A percentile compares a stretch with the other conserved stretches of the same genome.
Evolutionary conservation across 2,797 vertebrate genomes (phyloP).

Genomic region (Chromobotia macracanthus): DNA sequence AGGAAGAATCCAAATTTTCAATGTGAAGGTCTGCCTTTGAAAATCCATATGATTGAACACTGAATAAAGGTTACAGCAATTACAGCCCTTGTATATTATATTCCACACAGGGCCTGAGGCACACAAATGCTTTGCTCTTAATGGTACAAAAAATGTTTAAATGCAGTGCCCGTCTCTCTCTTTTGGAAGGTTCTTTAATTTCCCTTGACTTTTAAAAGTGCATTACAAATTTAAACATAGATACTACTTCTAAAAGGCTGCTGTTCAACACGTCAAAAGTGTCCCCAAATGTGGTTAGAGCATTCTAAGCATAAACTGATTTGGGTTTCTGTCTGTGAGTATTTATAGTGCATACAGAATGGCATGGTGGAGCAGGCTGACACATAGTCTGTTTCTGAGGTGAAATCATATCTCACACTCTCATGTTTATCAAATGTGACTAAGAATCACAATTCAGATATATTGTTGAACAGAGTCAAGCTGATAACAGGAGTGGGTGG

Average conservation of each 20-base stretch:
- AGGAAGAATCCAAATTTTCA: too few relatives aligned
- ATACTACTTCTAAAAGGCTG: not conserved
- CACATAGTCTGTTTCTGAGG: slow-evolving; percentile 20
- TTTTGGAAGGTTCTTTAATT: not conserved
- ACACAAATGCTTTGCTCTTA: not conserved
- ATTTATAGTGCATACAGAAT: slow-evolving; percentile 42
- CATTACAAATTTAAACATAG: slow-evolving; percentile 2
- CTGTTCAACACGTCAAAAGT: slow-evolving; percentile 21
- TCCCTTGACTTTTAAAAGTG: slow-evolving; percentile 10
- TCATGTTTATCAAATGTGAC: slow-evolving; percentile 40
- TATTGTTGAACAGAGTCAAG: slow-evolving; percentile 13
- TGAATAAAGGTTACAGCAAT: not conserved
- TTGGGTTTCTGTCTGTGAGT: not conserved
- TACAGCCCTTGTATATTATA: not conserved
- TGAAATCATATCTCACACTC: slow-evolving; percentile 33
- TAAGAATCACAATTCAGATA: slow-evolving; percentile 36
- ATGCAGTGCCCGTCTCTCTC: not conserved
- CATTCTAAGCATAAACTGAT: slow-evolving; percentile 31
- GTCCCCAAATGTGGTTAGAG: not conserved
- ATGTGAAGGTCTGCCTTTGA: too few relatives aligned
- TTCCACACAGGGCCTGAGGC: not conserved
- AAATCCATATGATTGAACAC: too few relatives aligned
- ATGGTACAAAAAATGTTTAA: not conserved
- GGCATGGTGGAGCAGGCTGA: slow-evolving; percentile 9
- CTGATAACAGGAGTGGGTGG: slow-evolving; percentile 15